phyloP scores from a whole-genome alignment of 2,797 vertebrate genomes.

The Merluccius polli region DNA sequence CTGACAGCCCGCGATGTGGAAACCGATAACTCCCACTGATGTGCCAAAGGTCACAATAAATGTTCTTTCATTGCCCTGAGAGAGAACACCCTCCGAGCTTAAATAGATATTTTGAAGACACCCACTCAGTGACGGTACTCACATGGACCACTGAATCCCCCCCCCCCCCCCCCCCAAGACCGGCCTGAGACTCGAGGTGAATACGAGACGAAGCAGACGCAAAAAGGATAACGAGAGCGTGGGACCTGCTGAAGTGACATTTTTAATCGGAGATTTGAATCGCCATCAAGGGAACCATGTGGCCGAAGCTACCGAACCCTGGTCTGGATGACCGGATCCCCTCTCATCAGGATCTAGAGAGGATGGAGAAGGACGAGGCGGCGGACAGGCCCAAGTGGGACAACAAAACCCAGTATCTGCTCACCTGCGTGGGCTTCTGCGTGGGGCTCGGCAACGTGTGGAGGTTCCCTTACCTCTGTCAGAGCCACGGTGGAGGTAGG shows the following conservation, averaged over 20 bases:
- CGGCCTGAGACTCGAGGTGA: too few relatives aligned
- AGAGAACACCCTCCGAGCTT: not conserved
- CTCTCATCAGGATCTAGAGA: constrained; percentile 77
- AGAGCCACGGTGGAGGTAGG: constrained; percentile 93
- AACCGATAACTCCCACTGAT: constrained; percentile 43
- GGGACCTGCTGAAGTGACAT: not conserved
- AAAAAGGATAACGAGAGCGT: not conserved
- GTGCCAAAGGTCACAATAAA: constrained; percentile 41
- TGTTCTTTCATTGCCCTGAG: constrained; percentile 8
- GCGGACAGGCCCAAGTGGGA: constrained; percentile 89
- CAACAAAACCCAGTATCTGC: constrained; percentile 94
- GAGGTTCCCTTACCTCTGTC: constrained; percentile 90
- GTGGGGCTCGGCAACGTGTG: constrained; percentile 93
- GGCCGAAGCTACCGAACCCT: constrained; percentile 83
- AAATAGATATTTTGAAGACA: not conserved
- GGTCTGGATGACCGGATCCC: constrained; percentile 85
- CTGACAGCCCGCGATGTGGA: constrained; percentile 31
- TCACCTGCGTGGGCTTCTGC: constrained; percentile 93
- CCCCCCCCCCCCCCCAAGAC: too few relatives aligned
- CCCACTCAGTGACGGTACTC: not conserved
- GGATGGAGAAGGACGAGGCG: constrained; percentile 77
- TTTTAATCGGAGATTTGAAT: not conserved
- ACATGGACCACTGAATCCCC: not conserved
- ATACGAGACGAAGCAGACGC: not conserved
- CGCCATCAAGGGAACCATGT: constrained; percentile 62